Base-by-base conservation (phyloP, 1,140 invertebrate species). In the Neodiprion pinetum region DNA sequence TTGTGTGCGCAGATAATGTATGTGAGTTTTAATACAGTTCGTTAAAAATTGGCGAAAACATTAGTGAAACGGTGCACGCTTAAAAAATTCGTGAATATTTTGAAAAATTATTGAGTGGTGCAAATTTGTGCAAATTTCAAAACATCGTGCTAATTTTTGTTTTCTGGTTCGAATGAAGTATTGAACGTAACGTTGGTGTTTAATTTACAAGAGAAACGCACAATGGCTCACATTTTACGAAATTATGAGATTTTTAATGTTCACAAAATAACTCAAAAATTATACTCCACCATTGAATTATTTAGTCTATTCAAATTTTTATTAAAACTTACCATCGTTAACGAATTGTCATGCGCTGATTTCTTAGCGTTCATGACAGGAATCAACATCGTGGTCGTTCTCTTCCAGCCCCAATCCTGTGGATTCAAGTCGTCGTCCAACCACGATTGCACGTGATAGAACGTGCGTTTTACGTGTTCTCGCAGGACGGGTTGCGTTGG, bases 81-180 rank as follows among this genome's bases (percentile, higher is more conserved):
- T 74, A 72, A 71, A 72, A 77, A 74, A 72, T 61, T 74, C 28
- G 17, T 14, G 12, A 72, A 28, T n/a, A 12, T 71, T 73, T 9
- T 23, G 68, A 12, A 11, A 68, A 70, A 3, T 68, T 72, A 23
- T 17, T 14, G 48, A 72, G 80, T 71, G 8, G 14, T 48, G 21
- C 47, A 71, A 21, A 71, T 53, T 53, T 53, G 9, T 53, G 50
- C 50, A 53, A 40, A 71, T 40, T 71, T 48, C 17, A 71, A 80
- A 68, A 84, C 81, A 65, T 83, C 77, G 73, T 78, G 82, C 9
- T 79, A 67, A 8, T 79, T 48, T 7, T 17, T 17, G 17, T 17
- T 17, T 17, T 17, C 17, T 17, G 0, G 17, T 17, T 17, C 17
- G 17, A 17, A 17, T 0, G 17, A 17, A 17, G 17, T 17, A 17